Conservation (phyloP, 2,888 invertebrate genomes). For the Diaperis boleti region DNA sequence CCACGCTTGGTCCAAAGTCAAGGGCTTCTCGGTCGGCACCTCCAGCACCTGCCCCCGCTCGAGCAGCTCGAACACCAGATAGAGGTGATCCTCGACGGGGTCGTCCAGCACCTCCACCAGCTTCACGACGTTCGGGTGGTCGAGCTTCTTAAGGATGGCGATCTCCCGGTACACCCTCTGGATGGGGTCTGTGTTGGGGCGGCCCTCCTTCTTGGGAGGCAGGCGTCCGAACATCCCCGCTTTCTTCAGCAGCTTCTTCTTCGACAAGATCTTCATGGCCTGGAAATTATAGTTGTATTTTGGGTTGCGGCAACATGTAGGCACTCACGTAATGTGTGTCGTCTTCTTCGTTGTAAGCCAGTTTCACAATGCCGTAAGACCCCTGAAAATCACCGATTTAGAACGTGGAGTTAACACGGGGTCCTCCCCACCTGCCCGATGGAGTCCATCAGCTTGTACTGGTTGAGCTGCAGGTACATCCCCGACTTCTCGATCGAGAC, state of each 20-base stretch:
- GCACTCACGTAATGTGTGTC: slow-evolving; percentile 90
- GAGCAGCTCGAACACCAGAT: slow-evolving; percentile 95
- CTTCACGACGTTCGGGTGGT: slow-evolving; percentile 97
- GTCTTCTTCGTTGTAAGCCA: slow-evolving; percentile 97
- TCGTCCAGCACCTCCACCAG: slow-evolving; percentile 95
- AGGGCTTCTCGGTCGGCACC: slow-evolving; percentile 87
- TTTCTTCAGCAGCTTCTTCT: slow-evolving; percentile 91
- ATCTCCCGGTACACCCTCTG: slow-evolving; percentile 96
- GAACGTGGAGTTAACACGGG: not conserved
- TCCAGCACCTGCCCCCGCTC: slow-evolving; percentile 92
- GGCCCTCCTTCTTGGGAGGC: slow-evolving; percentile 74
- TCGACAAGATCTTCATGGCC: slow-evolving; percentile 99
- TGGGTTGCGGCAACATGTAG: not conserved
- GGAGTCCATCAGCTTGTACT: slow-evolving; percentile 91
- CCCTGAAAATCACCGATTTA: slow-evolving; percentile 75
- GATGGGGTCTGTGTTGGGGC: slow-evolving; percentile 76
- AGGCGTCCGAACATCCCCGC: slow-evolving; percentile 90
- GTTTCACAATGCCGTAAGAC: slow-evolving; percentile 96
- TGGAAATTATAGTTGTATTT: slow-evolving; percentile 62
- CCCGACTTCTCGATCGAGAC: slow-evolving; percentile 90
- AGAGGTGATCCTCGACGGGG: slow-evolving; percentile 94
- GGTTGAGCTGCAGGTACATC: slow-evolving; percentile 91
- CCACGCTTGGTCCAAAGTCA: slow-evolving; percentile 87
- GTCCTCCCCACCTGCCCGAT: slow-evolving; percentile 85
- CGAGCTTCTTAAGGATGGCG: slow-evolving; percentile 95